These are phyloP conservation scores for Hirtodrosophila alboralis DNA, from an alignment of 2,888 invertebrate genomes.

Conservation along the genomic window DNA sequence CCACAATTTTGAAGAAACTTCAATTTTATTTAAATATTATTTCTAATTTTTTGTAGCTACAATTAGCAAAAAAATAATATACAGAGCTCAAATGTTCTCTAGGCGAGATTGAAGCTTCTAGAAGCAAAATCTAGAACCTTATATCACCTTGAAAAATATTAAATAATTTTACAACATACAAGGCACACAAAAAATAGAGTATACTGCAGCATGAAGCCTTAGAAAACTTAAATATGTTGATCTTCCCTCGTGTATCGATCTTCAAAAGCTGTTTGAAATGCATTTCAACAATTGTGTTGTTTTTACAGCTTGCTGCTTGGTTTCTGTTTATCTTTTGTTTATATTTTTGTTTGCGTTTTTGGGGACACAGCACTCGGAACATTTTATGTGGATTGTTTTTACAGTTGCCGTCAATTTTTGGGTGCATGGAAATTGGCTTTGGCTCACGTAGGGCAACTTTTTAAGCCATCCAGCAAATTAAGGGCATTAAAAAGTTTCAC, in stretches of 20 bases:
- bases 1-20: too few relatives aligned
- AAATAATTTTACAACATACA: too few relatives aligned
- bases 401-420: constrained; percentile 51
- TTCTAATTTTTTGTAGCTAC: too few relatives aligned
- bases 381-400: constrained; percentile 51
- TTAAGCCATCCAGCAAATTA: constrained; percentile 75
- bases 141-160: too few relatives aligned
- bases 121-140: too few relatives aligned
- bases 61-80: too few relatives aligned
- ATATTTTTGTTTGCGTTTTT: constrained; percentile 59
- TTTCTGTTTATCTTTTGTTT: constrained; percentile 29
- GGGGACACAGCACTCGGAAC: constrained; percentile 64
- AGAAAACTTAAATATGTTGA: too few relatives aligned
- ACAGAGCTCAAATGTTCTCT: too few relatives aligned
- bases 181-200: too few relatives aligned
- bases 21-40: too few relatives aligned
- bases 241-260: constrained; percentile 39
- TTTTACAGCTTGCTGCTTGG: constrained; percentile 76
- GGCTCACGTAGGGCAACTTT: constrained; percentile 70
- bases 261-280: constrained; percentile 23
- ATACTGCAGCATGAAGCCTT: too few relatives aligned
- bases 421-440: constrained; percentile 58
- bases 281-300: constrained; percentile 50
- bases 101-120: too few relatives aligned
- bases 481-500: constrained; percentile 76